These are phyloP conservation scores for Montipora foliosa DNA, from an alignment of 64 coral and sea anemone genomes.

Conservation along the genomic window DNA sequence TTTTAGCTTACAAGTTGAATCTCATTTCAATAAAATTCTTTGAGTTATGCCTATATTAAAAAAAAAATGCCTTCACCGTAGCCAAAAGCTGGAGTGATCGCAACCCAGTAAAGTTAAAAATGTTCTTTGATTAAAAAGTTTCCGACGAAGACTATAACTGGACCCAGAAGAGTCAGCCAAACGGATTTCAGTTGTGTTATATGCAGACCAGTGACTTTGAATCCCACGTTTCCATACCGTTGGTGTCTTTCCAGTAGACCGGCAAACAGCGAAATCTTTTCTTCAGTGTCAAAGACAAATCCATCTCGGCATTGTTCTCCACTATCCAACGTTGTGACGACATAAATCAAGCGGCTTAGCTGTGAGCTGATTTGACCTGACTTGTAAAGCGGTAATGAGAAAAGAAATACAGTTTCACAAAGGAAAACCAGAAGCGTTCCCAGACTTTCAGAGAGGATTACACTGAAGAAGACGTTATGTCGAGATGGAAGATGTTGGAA, in stretches of 20 bases:
- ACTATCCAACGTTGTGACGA: slow-evolving; percentile 46
- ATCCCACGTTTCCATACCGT: slow-evolving; percentile 65
- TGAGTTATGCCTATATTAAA: no score
- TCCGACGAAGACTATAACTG: slow-evolving; percentile 79
- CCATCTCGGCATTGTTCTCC: slow-evolving; percentile 42
- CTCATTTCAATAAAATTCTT: no score
- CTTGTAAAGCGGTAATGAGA: slow-evolving; percentile 52
- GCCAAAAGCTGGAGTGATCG: no score
- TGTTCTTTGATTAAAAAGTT: slow-evolving; percentile 69
- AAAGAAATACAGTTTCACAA: slow-evolving; percentile 54
- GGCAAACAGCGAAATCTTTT: slow-evolving; percentile 54
- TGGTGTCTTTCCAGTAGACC: slow-evolving; percentile 61
- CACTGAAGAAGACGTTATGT: background rate
- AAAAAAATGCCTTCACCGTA: no score
- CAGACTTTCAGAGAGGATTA: slow-evolving; percentile 62
- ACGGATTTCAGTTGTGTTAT: slow-evolving; percentile 73
- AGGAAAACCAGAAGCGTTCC: slow-evolving; percentile 62
- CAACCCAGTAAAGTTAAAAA: slow-evolving; percentile 6
- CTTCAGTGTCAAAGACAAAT: slow-evolving; percentile 40
- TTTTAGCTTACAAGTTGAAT: no score
- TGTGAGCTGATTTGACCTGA: slow-evolving; percentile 61
- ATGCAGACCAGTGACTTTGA: slow-evolving; percentile 69
- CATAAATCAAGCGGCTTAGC: slow-evolving; percentile 51
- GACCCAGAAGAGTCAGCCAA: slow-evolving; percentile 67
- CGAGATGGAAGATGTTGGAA: slow-evolving; percentile 35